A percentile compares a stretch with the other conserved stretches of the same genome.
Evolutionary conservation across 2,113 vertebrate species (phyloP).

Genomic region (Camelus dromedarius): DNA sequence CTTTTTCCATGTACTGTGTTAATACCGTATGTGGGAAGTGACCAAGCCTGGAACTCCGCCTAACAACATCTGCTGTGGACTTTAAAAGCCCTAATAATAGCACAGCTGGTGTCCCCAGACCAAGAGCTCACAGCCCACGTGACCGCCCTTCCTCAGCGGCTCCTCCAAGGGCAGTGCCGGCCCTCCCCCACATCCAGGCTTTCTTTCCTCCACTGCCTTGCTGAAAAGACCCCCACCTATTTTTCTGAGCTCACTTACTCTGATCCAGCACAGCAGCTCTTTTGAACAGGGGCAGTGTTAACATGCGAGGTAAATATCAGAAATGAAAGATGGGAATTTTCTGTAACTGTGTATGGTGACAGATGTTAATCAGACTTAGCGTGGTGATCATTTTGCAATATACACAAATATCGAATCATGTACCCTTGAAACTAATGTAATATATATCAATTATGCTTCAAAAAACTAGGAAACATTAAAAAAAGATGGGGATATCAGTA

Average conservation of each 20-base stretch:
- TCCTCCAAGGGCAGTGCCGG: neutral
- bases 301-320: neutral
- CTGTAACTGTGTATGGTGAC: no score
- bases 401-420: no score
- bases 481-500: neutral
- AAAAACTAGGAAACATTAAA: no score
- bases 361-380: no score
- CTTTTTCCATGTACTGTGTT: slow-evolving; percentile 70
- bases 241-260: neutral
- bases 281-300: neutral
- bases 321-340: neutral
- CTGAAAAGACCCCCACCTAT: neutral
- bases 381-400: no score
- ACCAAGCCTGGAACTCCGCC: slow-evolving; percentile 79
- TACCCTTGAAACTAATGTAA: no score
- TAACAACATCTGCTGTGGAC: slow-evolving; percentile 84
- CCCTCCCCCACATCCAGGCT: neutral
- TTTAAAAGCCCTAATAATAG: slow-evolving; percentile 87
- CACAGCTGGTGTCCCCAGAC: slow-evolving; percentile 87
- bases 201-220: neutral
- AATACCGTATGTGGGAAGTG: slow-evolving; percentile 78
- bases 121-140: slow-evolving; percentile 83
- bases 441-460: no score
- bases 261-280: neutral
- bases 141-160: neutral